Percentiles rank a stretch among this genome's conserved stretches.
phyloP scores from a whole-genome alignment of 2,888 invertebrate species.

The Nomada hirtipes region DNA sequence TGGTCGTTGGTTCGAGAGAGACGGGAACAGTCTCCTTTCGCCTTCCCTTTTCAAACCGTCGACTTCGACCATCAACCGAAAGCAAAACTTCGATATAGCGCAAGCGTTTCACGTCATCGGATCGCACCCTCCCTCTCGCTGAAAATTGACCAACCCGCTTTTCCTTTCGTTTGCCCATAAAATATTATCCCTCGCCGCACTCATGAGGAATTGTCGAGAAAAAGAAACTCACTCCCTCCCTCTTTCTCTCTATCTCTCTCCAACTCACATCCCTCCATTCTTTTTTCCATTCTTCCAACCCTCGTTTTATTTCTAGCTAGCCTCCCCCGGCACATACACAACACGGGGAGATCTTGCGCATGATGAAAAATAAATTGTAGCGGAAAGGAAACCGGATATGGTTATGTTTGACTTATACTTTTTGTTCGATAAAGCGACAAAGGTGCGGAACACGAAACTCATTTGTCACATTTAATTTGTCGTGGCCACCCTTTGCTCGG shows the following conservation, averaged over 20 bases:
- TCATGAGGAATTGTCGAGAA: slow-evolving; percentile 35
- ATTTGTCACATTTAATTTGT: slow-evolving; percentile 71
- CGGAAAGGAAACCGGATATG: slow-evolving; percentile 41
- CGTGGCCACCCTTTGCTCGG: slow-evolving; percentile 20
- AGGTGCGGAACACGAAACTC: slow-evolving; percentile 65
- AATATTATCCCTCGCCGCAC: slow-evolving; percentile 56
- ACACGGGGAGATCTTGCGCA: neutral
- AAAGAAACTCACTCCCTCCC: slow-evolving; percentile 26
- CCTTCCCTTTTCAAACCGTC: slow-evolving; percentile 69
- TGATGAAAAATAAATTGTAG: slow-evolving; percentile 24
- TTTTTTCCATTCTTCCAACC: neutral
- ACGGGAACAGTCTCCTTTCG: slow-evolving; percentile 67
- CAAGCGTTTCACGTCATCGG: slow-evolving; percentile 67
- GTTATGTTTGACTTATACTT: slow-evolving; percentile 48
- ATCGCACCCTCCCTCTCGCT: slow-evolving; percentile 60
- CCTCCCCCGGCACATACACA: neutral
- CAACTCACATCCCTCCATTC: slow-evolving; percentile 46
- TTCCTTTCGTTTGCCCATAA: slow-evolving; percentile 67
- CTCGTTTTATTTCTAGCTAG: slow-evolving; percentile 11
- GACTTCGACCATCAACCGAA: slow-evolving; percentile 68
- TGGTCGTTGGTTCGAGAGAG: slow-evolving; percentile 75
- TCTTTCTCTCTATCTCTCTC: neutral
- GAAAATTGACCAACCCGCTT: slow-evolving; percentile 68
- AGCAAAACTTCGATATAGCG: slow-evolving; percentile 71
- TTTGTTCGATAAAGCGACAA: slow-evolving; percentile 39